Conservation (phyloP, 2,888 invertebrate species). For the Drosophila antonietae region DNA sequence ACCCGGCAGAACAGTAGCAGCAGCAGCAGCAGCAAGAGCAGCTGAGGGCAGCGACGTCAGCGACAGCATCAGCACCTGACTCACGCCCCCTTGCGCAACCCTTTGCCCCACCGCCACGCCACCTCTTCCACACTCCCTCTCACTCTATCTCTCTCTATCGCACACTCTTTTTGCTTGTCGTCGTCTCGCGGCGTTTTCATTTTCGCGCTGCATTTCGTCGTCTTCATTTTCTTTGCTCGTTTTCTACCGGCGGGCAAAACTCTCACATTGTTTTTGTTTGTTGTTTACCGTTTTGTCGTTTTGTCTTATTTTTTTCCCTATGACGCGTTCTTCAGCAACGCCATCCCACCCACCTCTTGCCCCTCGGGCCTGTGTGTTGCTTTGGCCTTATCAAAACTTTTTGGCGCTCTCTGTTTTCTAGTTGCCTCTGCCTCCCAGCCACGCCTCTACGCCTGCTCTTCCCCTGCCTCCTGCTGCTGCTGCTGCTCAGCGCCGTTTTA, state of each 20-base stretch:
- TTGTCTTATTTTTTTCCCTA: constrained; percentile 33
- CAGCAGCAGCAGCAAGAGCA: constrained; percentile 19
- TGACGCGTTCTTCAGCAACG: constrained; percentile 32
- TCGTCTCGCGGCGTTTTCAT: constrained; percentile 50
- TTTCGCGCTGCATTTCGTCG: constrained; percentile 57
- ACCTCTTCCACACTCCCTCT: neutral
- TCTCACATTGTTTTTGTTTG: constrained; percentile 49
- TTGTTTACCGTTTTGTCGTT: constrained; percentile 57
- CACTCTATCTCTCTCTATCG: neutral
- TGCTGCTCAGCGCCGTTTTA: constrained; percentile 44
- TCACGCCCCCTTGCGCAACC: constrained; percentile 38
- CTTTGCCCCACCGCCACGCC: constrained; percentile 5
- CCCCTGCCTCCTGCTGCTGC: neutral
- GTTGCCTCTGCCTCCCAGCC: constrained; percentile 20
- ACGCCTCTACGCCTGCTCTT: neutral
- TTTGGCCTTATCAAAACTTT: constrained; percentile 71
- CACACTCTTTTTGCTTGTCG: constrained; percentile 15
- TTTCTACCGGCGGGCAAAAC: constrained; percentile 57
- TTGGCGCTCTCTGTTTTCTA: constrained; percentile 69
- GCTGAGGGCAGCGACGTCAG: constrained; percentile 13
- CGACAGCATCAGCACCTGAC: constrained; percentile 49
- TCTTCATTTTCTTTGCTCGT: constrained; percentile 49
- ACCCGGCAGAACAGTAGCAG: constrained; percentile 62
- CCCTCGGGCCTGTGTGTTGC: constrained; percentile 20
- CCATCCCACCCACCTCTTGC: neutral